Evolutionary conservation across 2,797 vertebrate genomes (phyloP).

Genomic region (Simalia tracyae): DNA sequence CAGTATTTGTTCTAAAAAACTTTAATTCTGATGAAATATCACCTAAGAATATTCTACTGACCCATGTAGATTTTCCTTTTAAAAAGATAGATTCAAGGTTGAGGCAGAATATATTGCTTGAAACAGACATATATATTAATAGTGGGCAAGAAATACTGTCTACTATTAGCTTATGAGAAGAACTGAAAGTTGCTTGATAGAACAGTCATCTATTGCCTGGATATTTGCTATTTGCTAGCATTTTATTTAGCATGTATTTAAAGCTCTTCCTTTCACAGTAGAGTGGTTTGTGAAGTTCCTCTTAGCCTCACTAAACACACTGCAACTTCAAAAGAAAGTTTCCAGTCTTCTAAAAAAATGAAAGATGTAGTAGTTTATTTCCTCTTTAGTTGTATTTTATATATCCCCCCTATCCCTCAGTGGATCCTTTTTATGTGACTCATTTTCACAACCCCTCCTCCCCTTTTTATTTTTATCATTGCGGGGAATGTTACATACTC

Average conservation of each 20-base stretch:
- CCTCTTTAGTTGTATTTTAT: not conserved
- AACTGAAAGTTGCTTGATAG: not conserved
- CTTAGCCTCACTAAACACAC: not conserved
- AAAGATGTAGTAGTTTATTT: not conserved
- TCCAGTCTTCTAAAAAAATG: not conserved
- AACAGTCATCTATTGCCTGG: not conserved
- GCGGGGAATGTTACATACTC: not conserved
- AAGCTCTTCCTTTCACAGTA: not conserved
- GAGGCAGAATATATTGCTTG: not conserved
- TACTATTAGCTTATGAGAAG: not conserved
- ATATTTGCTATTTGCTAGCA: not conserved
- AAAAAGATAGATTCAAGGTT: not conserved
- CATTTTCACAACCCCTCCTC: not conserved
- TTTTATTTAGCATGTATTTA: not conserved
- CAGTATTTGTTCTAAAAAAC: not conserved
- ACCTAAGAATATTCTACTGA: not conserved
- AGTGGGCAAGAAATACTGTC: not conserved
- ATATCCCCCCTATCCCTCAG: not conserved
- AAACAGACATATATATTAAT: not conserved
- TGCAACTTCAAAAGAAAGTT: not conserved
- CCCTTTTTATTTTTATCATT: not conserved
- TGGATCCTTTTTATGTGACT: not conserved
- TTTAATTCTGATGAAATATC: not conserved
- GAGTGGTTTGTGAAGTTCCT: not conserved
- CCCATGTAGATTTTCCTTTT: not conserved